phyloP scores from a whole-genome alignment of 2,797 vertebrate species.

The Galagoides demidoff region DNA sequence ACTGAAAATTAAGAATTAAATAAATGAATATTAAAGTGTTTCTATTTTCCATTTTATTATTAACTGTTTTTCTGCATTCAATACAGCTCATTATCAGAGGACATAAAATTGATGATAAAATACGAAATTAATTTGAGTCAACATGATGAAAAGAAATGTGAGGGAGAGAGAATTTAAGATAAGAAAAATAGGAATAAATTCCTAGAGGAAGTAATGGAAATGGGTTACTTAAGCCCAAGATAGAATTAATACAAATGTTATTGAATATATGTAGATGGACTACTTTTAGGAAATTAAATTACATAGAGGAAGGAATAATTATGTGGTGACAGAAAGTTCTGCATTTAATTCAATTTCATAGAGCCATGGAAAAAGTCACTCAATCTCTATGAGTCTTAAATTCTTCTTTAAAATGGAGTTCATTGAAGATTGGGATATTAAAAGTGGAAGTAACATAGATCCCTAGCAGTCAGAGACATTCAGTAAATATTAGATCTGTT shows the following conservation, averaged over 20 bases:
- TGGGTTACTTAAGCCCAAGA: neutral
- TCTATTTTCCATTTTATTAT: neutral
- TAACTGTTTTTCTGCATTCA: neutral
- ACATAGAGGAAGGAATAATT: neutral
- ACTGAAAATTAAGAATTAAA: slow-evolving; percentile 42
- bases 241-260: neutral
- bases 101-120: neutral
- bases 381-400: neutral
- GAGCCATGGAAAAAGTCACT: neutral
- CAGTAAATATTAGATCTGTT: neutral
- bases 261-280: neutral
- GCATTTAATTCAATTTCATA: neutral
- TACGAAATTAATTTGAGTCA: slow-evolving; percentile 20
- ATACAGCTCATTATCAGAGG: neutral
- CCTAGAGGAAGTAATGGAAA: neutral
- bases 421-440: neutral
- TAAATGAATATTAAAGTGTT: neutral
- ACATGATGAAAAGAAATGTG: neutral
- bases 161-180: neutral
- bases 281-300: neutral
- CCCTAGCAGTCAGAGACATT: neutral
- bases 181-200: neutral
- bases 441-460: neutral
- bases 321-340: neutral
- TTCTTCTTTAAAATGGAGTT: neutral